Evolutionary conservation across 2,797 vertebrate genomes (phyloP).

Genomic region (Takifugu rubripes): DNA sequence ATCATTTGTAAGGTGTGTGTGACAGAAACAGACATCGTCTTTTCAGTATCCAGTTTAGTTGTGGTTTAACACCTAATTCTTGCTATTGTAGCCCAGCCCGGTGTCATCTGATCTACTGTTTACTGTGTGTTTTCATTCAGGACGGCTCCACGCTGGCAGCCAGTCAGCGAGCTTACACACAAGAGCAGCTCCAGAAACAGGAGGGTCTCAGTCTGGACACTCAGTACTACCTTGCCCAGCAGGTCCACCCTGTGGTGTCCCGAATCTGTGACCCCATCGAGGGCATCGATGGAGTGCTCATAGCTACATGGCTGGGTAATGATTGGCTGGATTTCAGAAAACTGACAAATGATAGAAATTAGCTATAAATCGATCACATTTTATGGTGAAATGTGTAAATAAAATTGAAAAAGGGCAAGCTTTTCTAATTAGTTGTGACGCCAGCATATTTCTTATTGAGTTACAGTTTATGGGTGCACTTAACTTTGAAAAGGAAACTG

Average conservation of each 20-base stretch:
- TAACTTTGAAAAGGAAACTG: conserved; percentile 13
- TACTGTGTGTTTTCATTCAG: conserved; percentile 54
- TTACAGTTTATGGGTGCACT: neutral
- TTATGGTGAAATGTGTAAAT: conserved; percentile 2
- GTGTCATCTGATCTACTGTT: neutral
- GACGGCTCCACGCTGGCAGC: conserved; percentile 90
- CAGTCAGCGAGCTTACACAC: conserved; percentile 90
- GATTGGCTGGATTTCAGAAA: conserved; percentile 1
- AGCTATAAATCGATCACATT: neutral
- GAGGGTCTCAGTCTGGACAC: conserved; percentile 84
- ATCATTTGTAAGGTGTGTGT: conserved; percentile 87
- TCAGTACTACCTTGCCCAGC: conserved; percentile 96
- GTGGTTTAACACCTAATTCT: no score
- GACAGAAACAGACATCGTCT: neutral
- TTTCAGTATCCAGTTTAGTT: neutral
- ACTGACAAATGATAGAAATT: conserved; percentile 5
- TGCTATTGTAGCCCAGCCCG: neutral
- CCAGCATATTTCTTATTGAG: neutral
- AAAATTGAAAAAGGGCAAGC: neutral
- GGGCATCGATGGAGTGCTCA: conserved; percentile 89
- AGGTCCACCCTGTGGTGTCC: conserved; percentile 94
- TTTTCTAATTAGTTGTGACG: conserved; percentile 3
- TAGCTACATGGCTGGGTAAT: conserved; percentile 92
- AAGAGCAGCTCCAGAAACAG: conserved; percentile 95
- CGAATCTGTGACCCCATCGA: conserved; percentile 97